These are phyloP conservation scores for Sphaeridia pumilis DNA, from an alignment of 2,888 invertebrate genomes.

Conservation along the genomic window DNA sequence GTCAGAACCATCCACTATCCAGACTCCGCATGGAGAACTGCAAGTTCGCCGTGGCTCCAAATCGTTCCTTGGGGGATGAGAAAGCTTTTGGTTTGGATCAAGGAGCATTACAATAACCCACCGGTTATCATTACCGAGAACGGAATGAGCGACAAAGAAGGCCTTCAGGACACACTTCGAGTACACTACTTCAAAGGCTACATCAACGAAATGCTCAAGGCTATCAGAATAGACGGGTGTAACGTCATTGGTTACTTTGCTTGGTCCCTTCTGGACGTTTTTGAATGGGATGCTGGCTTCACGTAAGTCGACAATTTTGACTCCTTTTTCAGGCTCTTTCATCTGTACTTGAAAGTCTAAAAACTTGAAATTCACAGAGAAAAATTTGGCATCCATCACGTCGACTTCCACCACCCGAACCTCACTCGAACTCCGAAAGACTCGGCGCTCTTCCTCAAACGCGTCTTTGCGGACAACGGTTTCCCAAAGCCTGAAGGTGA, in stretches of 20 bases:
- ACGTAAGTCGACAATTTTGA: not conserved
- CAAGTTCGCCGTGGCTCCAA: slow-evolving; percentile 21
- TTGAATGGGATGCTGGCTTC: slow-evolving; percentile 14
- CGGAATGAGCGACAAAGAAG: slow-evolving; percentile 24
- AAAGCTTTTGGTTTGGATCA: slow-evolving; percentile 49
- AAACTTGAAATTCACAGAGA: slow-evolving; percentile 35
- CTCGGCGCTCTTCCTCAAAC: slow-evolving; percentile 23
- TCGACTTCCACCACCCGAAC: slow-evolving; percentile 23
- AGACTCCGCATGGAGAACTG: slow-evolving; percentile 22
- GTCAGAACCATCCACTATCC: slow-evolving; percentile 16
- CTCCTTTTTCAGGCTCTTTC: not conserved
- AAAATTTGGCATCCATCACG: slow-evolving; percentile 31
- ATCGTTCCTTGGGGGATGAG: slow-evolving; percentile 50
- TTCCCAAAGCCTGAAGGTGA: slow-evolving; percentile 21
- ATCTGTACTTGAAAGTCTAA: slow-evolving; percentile 13
- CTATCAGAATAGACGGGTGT: slow-evolving; percentile 23
- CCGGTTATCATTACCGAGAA: slow-evolving; percentile 45
- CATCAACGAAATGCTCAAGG: slow-evolving; percentile 29
- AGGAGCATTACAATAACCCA: slow-evolving; percentile 49
- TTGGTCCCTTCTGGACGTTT: slow-evolving; percentile 32
- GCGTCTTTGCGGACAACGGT: slow-evolving; percentile 28
- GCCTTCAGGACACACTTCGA: slow-evolving; percentile 19
- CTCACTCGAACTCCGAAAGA: slow-evolving; percentile 27
- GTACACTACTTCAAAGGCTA: slow-evolving; percentile 22
- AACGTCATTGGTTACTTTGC: slow-evolving; percentile 29